Percentiles rank a stretch among this genome's conserved stretches.
Conservation (phyloP, 1,140 invertebrate species). For the Aphelenchoides fujianensis region DNA sequence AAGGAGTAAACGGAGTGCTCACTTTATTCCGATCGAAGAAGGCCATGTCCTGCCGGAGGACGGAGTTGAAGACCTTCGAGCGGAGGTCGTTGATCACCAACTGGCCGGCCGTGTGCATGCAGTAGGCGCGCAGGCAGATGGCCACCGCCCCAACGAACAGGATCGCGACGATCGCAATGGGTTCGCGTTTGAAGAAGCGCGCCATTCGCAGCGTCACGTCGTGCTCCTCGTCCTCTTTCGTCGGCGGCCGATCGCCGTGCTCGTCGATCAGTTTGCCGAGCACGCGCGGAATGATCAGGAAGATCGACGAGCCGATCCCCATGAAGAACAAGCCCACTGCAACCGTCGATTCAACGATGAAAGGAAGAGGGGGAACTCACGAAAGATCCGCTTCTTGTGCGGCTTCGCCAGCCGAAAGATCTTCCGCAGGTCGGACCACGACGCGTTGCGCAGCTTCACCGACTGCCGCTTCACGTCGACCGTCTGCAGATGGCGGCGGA, state of each 20-base stretch:
- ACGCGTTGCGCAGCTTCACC: slow-evolving; percentile 47
- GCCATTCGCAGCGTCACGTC: slow-evolving; percentile 39
- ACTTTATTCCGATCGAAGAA: slow-evolving; percentile 88
- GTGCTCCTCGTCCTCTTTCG: slow-evolving; percentile 22
- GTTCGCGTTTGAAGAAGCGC: slow-evolving; percentile 47
- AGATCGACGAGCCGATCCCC: slow-evolving; percentile 52
- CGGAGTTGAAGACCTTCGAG: slow-evolving; percentile 76
- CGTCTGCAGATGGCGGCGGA: slow-evolving; percentile 36
- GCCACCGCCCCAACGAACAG: slow-evolving; percentile 81
- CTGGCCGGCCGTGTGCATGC: slow-evolving; percentile 77
- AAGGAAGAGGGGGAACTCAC: slow-evolving; percentile 34
- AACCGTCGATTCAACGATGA: slow-evolving; percentile 27
- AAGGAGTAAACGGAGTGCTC: too few relatives aligned
- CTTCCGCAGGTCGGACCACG: slow-evolving; percentile 48
- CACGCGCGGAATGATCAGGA: slow-evolving; percentile 53
- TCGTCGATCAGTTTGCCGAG: slow-evolving; percentile 60
- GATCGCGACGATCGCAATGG: slow-evolving; percentile 69
- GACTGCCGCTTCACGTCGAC: slow-evolving; percentile 56
- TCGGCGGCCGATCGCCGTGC: slow-evolving; percentile 42
- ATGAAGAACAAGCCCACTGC: slow-evolving; percentile 55
- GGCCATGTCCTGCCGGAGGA: slow-evolving; percentile 82
- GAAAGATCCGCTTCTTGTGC: slow-evolving; percentile 56
- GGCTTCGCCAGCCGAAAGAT: slow-evolving; percentile 53
- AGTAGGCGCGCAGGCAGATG: slow-evolving; percentile 86
- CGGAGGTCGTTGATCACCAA: slow-evolving; percentile 80